Evolutionary conservation across 2,888 invertebrate species (phyloP), one percentile per base, ranked within the genome.

Genomic region (Mesodorylaimus sp.): DNA sequence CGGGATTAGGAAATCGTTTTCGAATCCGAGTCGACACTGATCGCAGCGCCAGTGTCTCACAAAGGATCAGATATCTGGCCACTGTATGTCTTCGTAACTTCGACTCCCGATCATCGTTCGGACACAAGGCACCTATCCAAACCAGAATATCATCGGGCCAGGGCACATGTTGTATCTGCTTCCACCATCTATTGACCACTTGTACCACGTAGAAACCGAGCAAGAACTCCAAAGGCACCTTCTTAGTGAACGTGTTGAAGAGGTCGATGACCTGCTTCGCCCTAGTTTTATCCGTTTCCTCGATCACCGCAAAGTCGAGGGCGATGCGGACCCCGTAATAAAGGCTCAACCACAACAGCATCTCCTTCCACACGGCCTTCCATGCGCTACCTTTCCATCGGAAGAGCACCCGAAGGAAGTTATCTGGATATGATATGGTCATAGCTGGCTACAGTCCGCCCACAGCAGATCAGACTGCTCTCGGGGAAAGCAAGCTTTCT

Each of bases 1-100:
- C 75, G 51, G 74, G 65, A 1, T 74, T 75, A 1, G 75, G 75
- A 57, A 75, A 74, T 51, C 75, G 66, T 56, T 73, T 67, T 66
- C 76, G 76, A 39, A 77, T 76, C 0, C 76, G 74, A 41, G 76
- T 74, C 57, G 76, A 76, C 59, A 77, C 76, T 23, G 76, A 75
- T 29, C 76, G 67, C 53, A 76, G 65, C 13, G 77, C 76, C 32
- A 77, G 70, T 54, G 77, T 74, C 53, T 53, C 63, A 58, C 59
- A 61, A 3, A 60, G 54, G 29, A 56, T 75, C 19, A 67, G 60
- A 52, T 64, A 39, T 21, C 41, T 13, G 10, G 41, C 41, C 7
- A 39, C 21, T 39, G 41, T 21, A 21, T 39, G 41, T 10, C 41
- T 13, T 21, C 41, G 10, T 7, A 39, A 19, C 10, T 39, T 16